These are phyloP conservation scores for Zoanthus solanderi DNA, from an alignment of 92 coral and sea anemone species.

Conservation along the genomic window DNA sequence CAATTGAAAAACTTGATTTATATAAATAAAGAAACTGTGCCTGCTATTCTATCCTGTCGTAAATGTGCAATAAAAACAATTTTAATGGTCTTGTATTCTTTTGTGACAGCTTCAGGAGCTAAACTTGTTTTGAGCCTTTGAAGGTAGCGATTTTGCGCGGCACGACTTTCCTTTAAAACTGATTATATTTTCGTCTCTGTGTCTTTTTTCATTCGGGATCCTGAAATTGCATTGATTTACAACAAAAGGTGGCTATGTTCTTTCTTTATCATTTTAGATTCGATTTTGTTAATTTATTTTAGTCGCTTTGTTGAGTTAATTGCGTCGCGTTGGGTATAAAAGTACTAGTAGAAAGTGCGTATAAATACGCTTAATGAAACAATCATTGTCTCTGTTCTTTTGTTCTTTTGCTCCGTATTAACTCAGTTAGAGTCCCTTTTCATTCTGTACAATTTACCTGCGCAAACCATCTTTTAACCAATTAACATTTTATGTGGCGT, in stretches of 20 bases:
- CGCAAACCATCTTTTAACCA: neutral
- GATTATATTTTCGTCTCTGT: no score
- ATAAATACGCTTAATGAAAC: neutral
- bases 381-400: neutral
- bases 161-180: no score
- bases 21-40: no score
- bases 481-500: neutral
- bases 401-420: neutral
- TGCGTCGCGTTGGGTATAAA: slow-evolving; percentile 20
- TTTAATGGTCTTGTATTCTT: no score
- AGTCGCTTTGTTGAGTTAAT: slow-evolving; percentile 15
- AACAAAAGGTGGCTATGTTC: neutral
- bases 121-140: no score
- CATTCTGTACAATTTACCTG: slow-evolving; percentile 1
- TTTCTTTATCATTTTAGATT: neutral
- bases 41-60: no score
- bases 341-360: neutral
- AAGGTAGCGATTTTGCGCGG: no score
- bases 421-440: neutral
- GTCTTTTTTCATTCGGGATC: neutral
- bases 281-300: slow-evolving; percentile 20
- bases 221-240: neutral
- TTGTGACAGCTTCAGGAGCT: no score
- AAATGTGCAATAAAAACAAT: no score
- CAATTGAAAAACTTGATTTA: no score